Base-by-base conservation (phyloP, 2,797 vertebrate genomes). In the Crypturellus tataupa region DNA sequence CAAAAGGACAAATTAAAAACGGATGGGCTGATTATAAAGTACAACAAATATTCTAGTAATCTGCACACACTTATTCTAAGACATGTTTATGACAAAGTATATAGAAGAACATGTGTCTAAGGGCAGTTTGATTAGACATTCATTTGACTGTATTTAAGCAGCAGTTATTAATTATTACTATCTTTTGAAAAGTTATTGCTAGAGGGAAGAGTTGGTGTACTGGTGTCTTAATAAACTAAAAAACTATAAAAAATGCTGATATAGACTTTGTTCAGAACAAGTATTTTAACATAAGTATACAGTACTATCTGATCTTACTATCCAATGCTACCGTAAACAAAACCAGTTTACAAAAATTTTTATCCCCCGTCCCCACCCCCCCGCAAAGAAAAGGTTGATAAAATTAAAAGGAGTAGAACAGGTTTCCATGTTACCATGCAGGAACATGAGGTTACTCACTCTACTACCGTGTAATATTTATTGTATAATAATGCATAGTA, bases 1-100 rank as follows among this genome's bases (percentile, higher is more conserved):
- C 95, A 97, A 85, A 96, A 97, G 96, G 82, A 62, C 89, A 97
- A 97, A 97, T 97, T 97, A 96, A 95, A 97, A 92, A 89, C 23
- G 85, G 83, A 95, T 33, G 68, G 18, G 23, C 80, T 95, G 97
- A 96, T n/a, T 89, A 83, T 67, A 80, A 76, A 86, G 64, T 97
- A 94, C 58, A 96, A 93, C 80, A 93, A 95, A 96, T 37, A 2
- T 73, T 69, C 67, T 53, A 91, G 73, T 35, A 87, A 80, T 3
- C 4, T 10, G 49, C 14, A 58, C n/a, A 53, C 5, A 25, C 21
- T 89, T 83, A 35, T 76, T 87, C 63, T 75, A 64, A 92, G 81
- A 88, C 37, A 82, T 39, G 17, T 85, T 46, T 70, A 77, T 83
- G 56, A 77, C 64, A 80, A 80, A 90, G 35, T 39, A 53, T 47